Evolutionary conservation across 2,113 vertebrate genomes (phyloP).

Genomic region (Perccottus glenii): DNA sequence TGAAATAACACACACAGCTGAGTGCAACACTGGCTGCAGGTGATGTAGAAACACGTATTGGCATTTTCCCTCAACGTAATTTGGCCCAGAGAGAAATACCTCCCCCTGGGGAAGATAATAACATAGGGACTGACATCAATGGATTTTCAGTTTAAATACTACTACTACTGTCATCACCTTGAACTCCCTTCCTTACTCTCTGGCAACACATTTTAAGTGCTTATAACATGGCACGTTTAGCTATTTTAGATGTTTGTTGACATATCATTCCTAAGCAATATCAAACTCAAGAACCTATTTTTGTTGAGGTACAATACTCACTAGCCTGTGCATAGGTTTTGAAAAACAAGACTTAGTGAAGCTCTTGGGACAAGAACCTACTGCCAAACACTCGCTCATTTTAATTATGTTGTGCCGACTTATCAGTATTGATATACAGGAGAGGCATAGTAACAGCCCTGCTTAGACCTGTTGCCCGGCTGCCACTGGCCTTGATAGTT

Average conservation of each 20-base stretch:
- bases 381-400: background rate
- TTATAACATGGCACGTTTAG: too few species aligned
- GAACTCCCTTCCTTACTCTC: slow-evolving; percentile 21
- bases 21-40: slow-evolving; percentile 39
- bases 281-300: too few species aligned
- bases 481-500: slow-evolving; percentile 2
- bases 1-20: slow-evolving; percentile 8
- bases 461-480: slow-evolving; percentile 7
- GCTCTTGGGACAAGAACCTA: background rate
- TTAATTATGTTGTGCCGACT: background rate
- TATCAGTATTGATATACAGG: background rate
- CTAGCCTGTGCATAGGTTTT: too few species aligned
- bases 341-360: too few species aligned
- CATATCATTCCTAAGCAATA: too few species aligned
- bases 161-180: slow-evolving; percentile 27
- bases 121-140: slow-evolving; percentile 43
- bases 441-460: background rate
- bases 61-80: slow-evolving; percentile 65
- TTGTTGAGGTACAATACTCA: too few species aligned
- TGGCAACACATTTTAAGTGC: background rate
- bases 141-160: slow-evolving; percentile 51
- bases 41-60: slow-evolving; percentile 59
- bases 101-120: slow-evolving; percentile 52
- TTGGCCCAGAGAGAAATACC: slow-evolving; percentile 52
- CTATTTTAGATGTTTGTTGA: too few species aligned